phyloP scores from a whole-genome alignment of 1,140 invertebrate species.

The Patella vulgata region DNA sequence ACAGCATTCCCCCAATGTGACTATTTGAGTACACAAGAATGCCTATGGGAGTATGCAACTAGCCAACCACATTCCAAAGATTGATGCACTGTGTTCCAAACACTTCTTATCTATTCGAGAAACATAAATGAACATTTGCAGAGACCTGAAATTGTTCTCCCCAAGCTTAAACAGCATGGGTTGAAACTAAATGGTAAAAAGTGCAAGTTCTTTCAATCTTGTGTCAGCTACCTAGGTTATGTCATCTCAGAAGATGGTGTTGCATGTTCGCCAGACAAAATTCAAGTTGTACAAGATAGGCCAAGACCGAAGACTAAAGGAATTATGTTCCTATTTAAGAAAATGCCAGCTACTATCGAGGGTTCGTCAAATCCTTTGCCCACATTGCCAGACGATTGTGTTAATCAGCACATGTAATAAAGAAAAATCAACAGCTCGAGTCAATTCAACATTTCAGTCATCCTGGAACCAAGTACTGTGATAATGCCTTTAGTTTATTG shows the following conservation, averaged over 20 bases:
- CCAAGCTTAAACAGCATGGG: conserved; percentile 31
- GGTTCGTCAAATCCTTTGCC: conserved; percentile 38
- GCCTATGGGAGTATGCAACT: conserved; percentile 50
- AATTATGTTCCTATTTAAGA: conserved; percentile 55
- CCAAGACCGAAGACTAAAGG: conserved; percentile 49
- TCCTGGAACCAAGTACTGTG: conserved; percentile 8
- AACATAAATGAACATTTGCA: conserved; percentile 31
- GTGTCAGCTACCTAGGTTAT: conserved; percentile 50
- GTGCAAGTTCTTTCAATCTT: conserved; percentile 37
- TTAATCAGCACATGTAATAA: conserved; percentile 8
- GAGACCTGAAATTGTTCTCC: conserved; percentile 43
- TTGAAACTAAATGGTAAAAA: conserved; percentile 51
- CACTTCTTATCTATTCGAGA: conserved; percentile 26
- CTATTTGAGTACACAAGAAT: conserved; percentile 43
- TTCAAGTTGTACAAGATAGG: conserved; percentile 47
- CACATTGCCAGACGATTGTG: conserved; percentile 20
- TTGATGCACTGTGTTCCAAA: conserved; percentile 36
- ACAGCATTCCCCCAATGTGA: conserved; percentile 51
- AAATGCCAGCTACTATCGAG: conserved; percentile 44
- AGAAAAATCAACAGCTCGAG: neutral
- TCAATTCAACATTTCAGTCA: too few species aligned
- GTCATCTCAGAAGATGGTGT: conserved; percentile 43
- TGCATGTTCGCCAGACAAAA: conserved; percentile 48
- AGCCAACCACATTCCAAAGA: conserved; percentile 48
- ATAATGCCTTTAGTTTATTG: conserved; percentile 5